Conservation (phyloP, 1,140 invertebrate species). For the Hormaphis cornu region DNA sequence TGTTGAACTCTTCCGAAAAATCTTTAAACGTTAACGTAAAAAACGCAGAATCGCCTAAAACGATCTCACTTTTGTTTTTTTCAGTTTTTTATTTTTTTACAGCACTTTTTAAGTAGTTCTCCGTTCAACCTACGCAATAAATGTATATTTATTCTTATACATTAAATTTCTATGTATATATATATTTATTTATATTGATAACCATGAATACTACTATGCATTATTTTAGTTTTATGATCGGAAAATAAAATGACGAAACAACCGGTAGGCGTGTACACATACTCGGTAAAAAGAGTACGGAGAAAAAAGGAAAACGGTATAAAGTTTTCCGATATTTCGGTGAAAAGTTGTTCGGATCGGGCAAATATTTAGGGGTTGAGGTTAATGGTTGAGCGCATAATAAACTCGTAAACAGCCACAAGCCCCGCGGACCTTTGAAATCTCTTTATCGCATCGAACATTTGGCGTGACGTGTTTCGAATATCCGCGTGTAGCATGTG, state of each 20-base stretch:
- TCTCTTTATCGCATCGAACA: conserved; percentile 21
- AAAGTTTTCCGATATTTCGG: conserved; percentile 25
- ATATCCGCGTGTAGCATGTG: no score
- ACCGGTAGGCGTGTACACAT: neutral
- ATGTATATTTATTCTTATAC: neutral
- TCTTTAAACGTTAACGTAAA: neutral
- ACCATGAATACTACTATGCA: neutral
- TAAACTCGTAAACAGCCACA: conserved; percentile 25
- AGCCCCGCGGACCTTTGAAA: neutral
- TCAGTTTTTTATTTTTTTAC: neutral
- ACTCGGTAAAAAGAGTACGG: neutral
- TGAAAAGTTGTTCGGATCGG: neutral
- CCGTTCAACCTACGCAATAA: neutral
- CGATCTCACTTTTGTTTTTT: neutral
- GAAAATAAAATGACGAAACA: neutral
- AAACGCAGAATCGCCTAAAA: neutral
- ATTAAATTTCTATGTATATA: neutral
- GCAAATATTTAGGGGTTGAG: no score
- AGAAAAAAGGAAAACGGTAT: neutral
- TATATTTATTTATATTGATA: neutral
- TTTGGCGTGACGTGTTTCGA: no score
- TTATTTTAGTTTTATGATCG: neutral
- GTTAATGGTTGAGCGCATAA: neutral
- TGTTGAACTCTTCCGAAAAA: neutral
- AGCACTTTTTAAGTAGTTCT: neutral